phyloP scores from a whole-genome alignment of 2,888 invertebrate genomes.

The Cheilosia urbana region DNA sequence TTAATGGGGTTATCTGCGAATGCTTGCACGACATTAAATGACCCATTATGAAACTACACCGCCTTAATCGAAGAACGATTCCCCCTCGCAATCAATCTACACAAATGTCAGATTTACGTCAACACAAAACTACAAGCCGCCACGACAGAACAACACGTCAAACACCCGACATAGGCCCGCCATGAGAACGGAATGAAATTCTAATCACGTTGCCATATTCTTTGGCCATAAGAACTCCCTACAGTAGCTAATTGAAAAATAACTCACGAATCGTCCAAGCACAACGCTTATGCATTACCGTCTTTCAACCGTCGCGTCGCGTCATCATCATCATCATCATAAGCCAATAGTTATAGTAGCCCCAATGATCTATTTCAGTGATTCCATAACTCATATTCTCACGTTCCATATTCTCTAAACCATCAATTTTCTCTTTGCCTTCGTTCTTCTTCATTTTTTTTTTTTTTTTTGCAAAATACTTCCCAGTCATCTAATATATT shows the following conservation, averaged over 20 bases:
- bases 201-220: conserved; percentile 61
- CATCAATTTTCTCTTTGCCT: conserved; percentile 53
- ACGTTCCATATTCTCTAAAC: conserved; percentile 66
- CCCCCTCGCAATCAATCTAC: no score
- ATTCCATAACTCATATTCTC: conserved; percentile 75
- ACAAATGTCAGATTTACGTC: conserved; percentile 52
- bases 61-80: no score
- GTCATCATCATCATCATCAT: conserved; percentile 18
- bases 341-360: not conserved
- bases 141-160: conserved; percentile 16
- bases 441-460: not conserved
- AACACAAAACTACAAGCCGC: conserved; percentile 10
- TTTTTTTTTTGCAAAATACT: conserved; percentile 25
- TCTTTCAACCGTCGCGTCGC: conserved; percentile 18
- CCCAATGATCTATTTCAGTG: conserved; percentile 72
- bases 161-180: conserved; percentile 14
- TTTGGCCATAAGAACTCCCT: conserved; percentile 49
- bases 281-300: conserved; percentile 52
- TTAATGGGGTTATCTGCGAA: no score
- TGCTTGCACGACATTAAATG: no score
- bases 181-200: conserved; percentile 36
- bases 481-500: conserved; percentile 65
- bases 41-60: no score
- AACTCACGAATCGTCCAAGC: conserved; percentile 71
- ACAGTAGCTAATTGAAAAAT: conserved; percentile 74